Evolutionary conservation across 2,797 vertebrate genomes (phyloP).

Genomic region (Pseudotriccus pelzelni): DNA sequence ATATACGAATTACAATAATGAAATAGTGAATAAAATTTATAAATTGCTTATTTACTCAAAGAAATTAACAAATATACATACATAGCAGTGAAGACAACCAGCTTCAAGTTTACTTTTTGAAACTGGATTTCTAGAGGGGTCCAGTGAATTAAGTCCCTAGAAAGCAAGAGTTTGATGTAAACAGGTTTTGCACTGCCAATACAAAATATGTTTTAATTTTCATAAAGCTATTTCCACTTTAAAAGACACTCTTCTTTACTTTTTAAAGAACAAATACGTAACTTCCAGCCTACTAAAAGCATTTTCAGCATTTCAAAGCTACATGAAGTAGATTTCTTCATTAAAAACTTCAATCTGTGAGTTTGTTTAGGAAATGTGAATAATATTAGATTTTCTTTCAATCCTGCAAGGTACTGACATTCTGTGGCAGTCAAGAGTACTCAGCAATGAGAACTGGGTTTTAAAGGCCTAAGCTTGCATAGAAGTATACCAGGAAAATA

Average conservation of each 20-base stretch:
- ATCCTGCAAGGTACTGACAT: background rate
- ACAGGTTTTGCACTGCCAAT: background rate
- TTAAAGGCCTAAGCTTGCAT: background rate
- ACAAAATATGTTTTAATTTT: background rate
- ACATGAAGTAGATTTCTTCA: slow-evolving; percentile 2
- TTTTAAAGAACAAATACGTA: background rate
- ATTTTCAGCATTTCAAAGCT: background rate
- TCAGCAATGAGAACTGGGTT: background rate
- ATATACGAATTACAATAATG: background rate
- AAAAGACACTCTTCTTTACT: background rate
- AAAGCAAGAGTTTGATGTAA: background rate
- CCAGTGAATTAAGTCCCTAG: background rate
- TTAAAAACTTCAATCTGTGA: slow-evolving; percentile 16
- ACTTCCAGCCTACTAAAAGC: background rate
- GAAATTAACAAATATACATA: slow-evolving; percentile 5
- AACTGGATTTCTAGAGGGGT: background rate
- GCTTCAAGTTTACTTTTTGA: background rate
- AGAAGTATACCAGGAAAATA: background rate
- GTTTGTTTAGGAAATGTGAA: slow-evolving; percentile 38
- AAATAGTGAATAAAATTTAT: background rate
- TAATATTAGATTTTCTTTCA: background rate
- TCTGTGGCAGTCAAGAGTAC: background rate
- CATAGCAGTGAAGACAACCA: background rate
- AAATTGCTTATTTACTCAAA: slow-evolving; percentile 45
- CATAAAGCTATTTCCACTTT: background rate